These are phyloP conservation scores for Bellardia bayeri DNA, from an alignment of 2,888 invertebrate species.

Conservation along the genomic window DNA sequence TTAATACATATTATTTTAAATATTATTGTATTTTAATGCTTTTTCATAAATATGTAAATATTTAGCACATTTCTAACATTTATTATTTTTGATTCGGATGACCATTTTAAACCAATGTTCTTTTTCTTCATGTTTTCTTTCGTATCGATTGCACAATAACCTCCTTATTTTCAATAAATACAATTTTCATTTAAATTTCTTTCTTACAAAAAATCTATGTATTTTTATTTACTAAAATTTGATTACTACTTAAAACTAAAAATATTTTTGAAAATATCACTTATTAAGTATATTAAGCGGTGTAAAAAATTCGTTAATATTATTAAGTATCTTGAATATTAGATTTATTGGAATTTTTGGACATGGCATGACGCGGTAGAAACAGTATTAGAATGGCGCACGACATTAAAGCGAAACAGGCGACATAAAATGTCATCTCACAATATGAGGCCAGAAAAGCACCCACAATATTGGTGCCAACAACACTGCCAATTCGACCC, in stretches of 20 bases:
- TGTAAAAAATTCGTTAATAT: conserved; percentile 6
- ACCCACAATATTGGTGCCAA: conserved; percentile 85
- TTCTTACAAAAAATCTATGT: not conserved
- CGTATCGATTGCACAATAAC: too few relatives aligned
- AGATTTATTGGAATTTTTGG: conserved; percentile 13
- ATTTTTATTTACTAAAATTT: conserved; percentile 6
- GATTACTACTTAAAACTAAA: conserved; percentile 45
- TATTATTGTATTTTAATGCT: too few relatives aligned
- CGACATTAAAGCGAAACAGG: conserved; percentile 76
- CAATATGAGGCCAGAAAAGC: conserved; percentile 84
- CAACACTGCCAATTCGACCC: conserved; percentile 85
- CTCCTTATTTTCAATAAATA: not conserved
- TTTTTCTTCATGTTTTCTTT: too few relatives aligned
- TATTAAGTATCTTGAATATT: conserved; percentile 26
- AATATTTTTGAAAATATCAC: conserved; percentile 5
- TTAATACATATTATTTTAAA: too few relatives aligned
- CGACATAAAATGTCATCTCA: conserved; percentile 83
- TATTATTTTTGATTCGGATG: too few relatives aligned
- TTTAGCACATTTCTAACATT: too few relatives aligned
- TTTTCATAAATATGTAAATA: too few relatives aligned
- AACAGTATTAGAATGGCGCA: conserved; percentile 77
- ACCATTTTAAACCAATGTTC: too few relatives aligned
- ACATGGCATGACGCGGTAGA: conserved; percentile 73
- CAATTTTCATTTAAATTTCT: not conserved
- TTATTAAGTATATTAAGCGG: conserved; percentile 27